Conservation (phyloP, 2,888 invertebrate species). For the Lingula anatina region DNA sequence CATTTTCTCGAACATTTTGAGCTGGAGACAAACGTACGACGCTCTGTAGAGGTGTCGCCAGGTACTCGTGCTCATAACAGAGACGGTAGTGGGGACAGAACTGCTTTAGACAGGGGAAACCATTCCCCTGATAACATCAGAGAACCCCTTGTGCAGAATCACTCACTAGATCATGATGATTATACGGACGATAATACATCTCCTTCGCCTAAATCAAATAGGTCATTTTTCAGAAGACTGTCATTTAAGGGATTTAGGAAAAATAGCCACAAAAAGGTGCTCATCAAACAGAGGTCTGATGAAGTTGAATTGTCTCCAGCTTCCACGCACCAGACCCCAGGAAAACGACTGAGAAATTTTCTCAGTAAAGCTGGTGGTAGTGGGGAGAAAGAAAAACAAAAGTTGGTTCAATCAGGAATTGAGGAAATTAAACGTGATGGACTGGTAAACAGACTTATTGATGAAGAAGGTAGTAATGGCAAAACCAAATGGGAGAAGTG, state of each 20-base stretch:
- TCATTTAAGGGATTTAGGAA: constrained; percentile 80
- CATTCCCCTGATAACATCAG: background rate
- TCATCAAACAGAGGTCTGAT: constrained; percentile 87
- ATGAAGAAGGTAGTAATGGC: constrained; percentile 66
- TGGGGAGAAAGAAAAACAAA: constrained; percentile 16
- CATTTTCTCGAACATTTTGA: constrained; percentile 82
- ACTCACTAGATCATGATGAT: background rate
- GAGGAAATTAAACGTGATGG: constrained; percentile 69
- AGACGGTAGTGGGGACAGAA: background rate
- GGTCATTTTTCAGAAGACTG: constrained; percentile 68
- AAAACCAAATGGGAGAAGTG: constrained; percentile 93
- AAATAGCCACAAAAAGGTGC: too few relatives aligned
- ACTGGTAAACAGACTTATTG: constrained; percentile 84
- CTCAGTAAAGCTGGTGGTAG: too few relatives aligned
- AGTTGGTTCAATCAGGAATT: constrained; percentile 13
- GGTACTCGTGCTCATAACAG: too few relatives aligned
- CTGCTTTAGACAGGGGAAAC: background rate
- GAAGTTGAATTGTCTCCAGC: constrained; percentile 64
- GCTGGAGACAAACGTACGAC: constrained; percentile 49
- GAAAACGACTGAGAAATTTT: too few relatives aligned
- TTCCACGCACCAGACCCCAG: too few relatives aligned
- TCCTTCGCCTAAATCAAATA: constrained; percentile 53
- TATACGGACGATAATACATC: background rate
- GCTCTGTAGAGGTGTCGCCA: constrained; percentile 9
- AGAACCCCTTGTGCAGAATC: too few relatives aligned